Percentiles rank a stretch among this genome's conserved stretches.
These are phyloP conservation scores for Montipora capitata DNA, from an alignment of 92 coral and sea anemone species.

Conservation along the genomic window DNA sequence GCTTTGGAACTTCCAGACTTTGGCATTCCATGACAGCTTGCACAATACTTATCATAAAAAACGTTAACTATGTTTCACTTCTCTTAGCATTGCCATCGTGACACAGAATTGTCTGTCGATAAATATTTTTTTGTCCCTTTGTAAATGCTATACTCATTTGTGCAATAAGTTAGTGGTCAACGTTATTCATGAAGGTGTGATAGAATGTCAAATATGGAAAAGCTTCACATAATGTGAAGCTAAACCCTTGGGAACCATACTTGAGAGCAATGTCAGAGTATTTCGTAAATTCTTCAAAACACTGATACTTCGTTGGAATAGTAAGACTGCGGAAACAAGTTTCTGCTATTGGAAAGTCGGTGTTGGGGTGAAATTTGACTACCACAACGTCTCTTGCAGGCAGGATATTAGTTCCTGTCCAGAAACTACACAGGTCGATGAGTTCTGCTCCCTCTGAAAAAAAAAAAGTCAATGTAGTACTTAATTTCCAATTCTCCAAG, in stretches of 20 bases:
- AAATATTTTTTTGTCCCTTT: neutral
- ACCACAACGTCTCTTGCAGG: conserved; percentile 37
- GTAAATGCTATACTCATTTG: conserved; percentile 1
- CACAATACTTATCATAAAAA: conserved; percentile 1
- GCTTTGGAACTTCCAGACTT: neutral
- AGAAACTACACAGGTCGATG: conserved; percentile 61
- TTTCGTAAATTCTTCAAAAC: conserved; percentile 27
- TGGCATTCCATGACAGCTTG: neutral
- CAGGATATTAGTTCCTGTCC: conserved; percentile 59
- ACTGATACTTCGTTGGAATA: conserved; percentile 39
- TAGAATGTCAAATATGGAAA: conserved; percentile 30
- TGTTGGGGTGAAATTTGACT: conserved; percentile 51
- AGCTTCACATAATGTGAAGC: conserved; percentile 43
- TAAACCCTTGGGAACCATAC: conserved; percentile 56
- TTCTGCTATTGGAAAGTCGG: conserved; percentile 40
- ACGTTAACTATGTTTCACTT: conserved; percentile 2
- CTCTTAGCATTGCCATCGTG: conserved; percentile 12
- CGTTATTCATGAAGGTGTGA: conserved; percentile 14
- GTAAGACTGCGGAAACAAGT: conserved; percentile 33
- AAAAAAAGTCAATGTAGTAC: neutral
- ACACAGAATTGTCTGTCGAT: conserved; percentile 23
- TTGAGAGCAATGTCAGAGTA: conserved; percentile 52
- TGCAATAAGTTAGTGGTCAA: conserved; percentile 5
- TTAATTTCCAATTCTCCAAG: conserved; percentile 21
- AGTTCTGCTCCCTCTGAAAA: conserved; percentile 50